Percentiles rank a stretch among this genome's conserved stretches.
phyloP scores from a whole-genome alignment of 2,797 vertebrate genomes.

The Intellagama lesueurii region DNA sequence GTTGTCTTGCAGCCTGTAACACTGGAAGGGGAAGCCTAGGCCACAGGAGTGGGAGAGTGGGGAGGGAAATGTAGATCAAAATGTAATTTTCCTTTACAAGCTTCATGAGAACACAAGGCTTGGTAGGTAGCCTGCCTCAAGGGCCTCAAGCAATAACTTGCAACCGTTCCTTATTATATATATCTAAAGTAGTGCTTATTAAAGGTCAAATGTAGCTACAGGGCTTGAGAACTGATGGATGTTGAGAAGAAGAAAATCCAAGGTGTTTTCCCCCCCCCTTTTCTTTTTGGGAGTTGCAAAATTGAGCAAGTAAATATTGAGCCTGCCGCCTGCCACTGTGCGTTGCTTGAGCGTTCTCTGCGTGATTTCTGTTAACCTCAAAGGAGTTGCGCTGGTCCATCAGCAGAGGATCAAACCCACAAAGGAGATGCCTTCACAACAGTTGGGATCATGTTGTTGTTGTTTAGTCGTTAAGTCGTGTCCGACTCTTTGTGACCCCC shows the following conservation, averaged over 20 bases:
- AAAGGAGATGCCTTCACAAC: too few relatives aligned
- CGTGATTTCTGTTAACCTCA: background rate
- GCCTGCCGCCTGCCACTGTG: rapidly evolving
- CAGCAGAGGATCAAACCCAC: background rate
- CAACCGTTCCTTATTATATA: slow-evolving; percentile 6
- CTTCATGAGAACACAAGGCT: slow-evolving; percentile 34
- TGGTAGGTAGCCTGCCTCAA: slow-evolving; percentile 29
- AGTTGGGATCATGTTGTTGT: too few relatives aligned
- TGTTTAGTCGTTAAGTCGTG: too few relatives aligned
- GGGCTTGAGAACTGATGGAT: background rate
- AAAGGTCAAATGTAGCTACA: slow-evolving; percentile 68
- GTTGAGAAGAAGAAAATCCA: slow-evolving; percentile 33
- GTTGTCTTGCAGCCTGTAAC: slow-evolving; percentile 52
- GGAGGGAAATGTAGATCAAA: slow-evolving; percentile 63
- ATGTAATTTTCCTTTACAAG: slow-evolving; percentile 66
- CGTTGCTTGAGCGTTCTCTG: background rate
- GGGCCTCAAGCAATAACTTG: slow-evolving; percentile 48
- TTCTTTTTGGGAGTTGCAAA: background rate
- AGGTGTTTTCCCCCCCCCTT: background rate
- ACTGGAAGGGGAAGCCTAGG: slow-evolving; percentile 37
- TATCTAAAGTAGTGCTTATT: slow-evolving; percentile 13
- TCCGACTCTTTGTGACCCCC: too few relatives aligned
- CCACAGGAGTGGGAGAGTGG: background rate
- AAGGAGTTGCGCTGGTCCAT: background rate
- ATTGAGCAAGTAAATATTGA: background rate